Evolutionary conservation across 30 jellyfish, hydroid and myxozoan species (phyloP).

Genomic region (Morbakka virulenta): DNA sequence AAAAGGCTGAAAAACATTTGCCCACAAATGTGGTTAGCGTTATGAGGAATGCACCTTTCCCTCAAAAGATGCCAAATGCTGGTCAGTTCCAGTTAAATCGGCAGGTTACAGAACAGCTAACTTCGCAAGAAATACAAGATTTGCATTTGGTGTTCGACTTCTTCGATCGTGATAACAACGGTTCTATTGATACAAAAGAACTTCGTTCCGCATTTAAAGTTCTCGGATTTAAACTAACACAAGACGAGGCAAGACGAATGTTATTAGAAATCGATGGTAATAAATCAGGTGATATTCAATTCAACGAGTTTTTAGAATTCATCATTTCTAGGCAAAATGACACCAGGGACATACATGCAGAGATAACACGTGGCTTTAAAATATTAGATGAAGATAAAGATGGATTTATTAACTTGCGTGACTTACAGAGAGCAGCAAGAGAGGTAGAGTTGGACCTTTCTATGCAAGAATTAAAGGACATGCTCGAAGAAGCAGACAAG

Average conservation of each 20-base stretch:
- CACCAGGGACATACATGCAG: constrained; percentile 59
- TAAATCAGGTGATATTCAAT: constrained; percentile 54
- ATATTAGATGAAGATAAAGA: constrained; percentile 31
- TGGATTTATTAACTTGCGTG: constrained; percentile 47
- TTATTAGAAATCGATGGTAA: constrained; percentile 56
- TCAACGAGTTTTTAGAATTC: constrained; percentile 57
- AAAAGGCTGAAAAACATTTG: too few species aligned
- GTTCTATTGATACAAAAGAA: constrained; percentile 58
- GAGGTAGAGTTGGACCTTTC: constrained; percentile 46
- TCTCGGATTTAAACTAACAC: constrained; percentile 41
- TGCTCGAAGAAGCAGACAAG: constrained; percentile 68
- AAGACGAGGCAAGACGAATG: constrained; percentile 22
- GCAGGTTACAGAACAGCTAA: constrained; percentile 38
- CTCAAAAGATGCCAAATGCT: too few species aligned
- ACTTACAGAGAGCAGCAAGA: constrained; percentile 47
- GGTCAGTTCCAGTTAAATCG: too few species aligned
- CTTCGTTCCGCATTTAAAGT: constrained; percentile 37
- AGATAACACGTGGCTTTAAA: constrained; percentile 54
- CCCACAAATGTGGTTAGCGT: too few species aligned
- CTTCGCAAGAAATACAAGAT: constrained; percentile 60
- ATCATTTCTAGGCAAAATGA: constrained; percentile 65
- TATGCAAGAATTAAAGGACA: constrained; percentile 39
- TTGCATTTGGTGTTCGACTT: constrained; percentile 42
- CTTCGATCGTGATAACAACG: constrained; percentile 66
- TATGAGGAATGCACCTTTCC: too few species aligned